A percentile compares a stretch with the other conserved stretches of the same genome.
phyloP scores from a whole-genome alignment of 2,888 invertebrate genomes.

The Noctua pronuba region DNA sequence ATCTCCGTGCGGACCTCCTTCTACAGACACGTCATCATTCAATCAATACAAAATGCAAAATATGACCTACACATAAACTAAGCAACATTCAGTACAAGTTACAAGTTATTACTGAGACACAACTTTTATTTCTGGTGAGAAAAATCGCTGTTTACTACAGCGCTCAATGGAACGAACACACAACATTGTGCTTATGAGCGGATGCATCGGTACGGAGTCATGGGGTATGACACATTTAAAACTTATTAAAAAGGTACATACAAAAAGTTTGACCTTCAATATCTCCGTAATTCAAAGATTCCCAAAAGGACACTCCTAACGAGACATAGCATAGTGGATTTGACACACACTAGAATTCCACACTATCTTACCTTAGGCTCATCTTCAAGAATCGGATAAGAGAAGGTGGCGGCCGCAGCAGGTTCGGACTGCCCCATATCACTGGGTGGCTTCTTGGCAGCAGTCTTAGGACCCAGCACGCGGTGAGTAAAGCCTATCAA shows the following conservation, averaged over 20 bases:
- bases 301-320: background rate
- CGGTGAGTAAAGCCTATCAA: constrained; percentile 96
- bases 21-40: constrained; percentile 42
- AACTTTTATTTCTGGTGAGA: background rate
- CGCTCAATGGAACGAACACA: background rate
- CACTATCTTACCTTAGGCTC: constrained; percentile 69
- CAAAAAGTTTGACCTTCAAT: background rate
- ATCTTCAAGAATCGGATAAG: constrained; percentile 65
- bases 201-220: background rate
- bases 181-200: background rate
- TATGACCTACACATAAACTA: background rate
- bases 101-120: background rate
- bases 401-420: constrained; percentile 64
- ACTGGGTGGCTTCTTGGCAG: constrained; percentile 70
- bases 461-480: constrained; percentile 82
- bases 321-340: background rate
- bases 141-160: background rate
- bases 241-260: background rate
- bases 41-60: background rate
- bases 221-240: background rate
- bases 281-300: background rate
- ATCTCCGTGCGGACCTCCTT: constrained; percentile 93
- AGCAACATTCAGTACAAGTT: background rate
- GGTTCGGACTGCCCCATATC: constrained; percentile 68
- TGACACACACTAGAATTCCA: background rate